These are phyloP conservation scores for Crotalus tigris DNA, from an alignment of 2,113 vertebrate species.

Conservation along the genomic window DNA sequence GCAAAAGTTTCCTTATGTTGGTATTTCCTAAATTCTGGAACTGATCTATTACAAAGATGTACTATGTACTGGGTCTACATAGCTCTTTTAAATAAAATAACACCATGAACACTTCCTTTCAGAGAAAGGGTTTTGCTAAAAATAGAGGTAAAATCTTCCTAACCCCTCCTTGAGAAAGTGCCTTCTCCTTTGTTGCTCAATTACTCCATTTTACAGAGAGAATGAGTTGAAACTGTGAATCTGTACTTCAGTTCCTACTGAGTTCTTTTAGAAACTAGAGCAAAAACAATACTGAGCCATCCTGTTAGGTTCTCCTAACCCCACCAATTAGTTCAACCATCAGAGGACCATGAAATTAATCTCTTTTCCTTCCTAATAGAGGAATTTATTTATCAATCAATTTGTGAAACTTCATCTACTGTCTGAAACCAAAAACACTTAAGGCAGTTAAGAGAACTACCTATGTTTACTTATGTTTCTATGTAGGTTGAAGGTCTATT, in stretches of 20 bases:
- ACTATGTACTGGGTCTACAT: neutral
- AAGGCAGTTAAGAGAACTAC: neutral
- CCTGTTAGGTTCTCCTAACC: neutral
- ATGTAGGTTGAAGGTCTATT: neutral
- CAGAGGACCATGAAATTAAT: neutral
- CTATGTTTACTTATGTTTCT: neutral
- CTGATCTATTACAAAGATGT: neutral
- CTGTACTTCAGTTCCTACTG: neutral
- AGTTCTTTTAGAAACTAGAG: neutral
- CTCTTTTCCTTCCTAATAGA: neutral
- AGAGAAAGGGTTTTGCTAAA: neutral
- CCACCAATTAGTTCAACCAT: neutral
- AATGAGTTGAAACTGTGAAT: neutral
- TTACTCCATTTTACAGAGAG: neutral
- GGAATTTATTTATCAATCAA: neutral
- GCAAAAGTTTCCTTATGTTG: neutral
- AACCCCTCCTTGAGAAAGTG: neutral
- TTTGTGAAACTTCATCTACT: neutral
- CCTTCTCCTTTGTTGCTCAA: neutral
- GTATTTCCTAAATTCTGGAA: neutral
- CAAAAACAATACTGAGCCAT: neutral
- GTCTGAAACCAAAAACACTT: neutral
- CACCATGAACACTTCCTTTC: neutral
- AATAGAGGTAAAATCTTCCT: neutral
- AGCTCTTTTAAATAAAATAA: neutral